phyloP scores from a whole-genome alignment of 1,140 invertebrate genomes.

The Monomorium pharaonis region DNA sequence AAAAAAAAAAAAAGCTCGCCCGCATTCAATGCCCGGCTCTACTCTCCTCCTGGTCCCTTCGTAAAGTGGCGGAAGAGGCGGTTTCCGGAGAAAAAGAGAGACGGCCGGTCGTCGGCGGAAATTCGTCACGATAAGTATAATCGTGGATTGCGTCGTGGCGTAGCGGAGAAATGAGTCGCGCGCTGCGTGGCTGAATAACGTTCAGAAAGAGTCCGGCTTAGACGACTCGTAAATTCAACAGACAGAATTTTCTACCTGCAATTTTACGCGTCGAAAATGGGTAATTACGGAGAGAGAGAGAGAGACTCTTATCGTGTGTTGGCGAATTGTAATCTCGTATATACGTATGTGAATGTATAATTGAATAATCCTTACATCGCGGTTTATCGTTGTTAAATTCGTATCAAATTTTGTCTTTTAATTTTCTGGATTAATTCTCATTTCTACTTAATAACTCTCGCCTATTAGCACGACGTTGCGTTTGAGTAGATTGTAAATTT shows the following conservation, averaged over 20 bases:
- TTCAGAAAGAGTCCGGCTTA: not conserved
- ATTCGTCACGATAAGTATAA: slow-evolving; percentile 71
- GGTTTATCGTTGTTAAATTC: not conserved
- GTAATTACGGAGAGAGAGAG: not conserved
- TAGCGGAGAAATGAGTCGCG: not conserved
- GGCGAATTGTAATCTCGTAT: not conserved
- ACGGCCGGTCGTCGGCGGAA: slow-evolving; percentile 53
- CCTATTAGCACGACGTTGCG: not conserved
- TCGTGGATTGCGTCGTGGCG: slow-evolving; percentile 30
- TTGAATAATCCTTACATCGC: not conserved
- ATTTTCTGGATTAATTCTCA: not conserved
- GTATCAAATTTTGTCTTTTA: not conserved
- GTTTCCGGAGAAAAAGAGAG: slow-evolving; percentile 65
- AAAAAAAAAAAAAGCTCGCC: slow-evolving; percentile 5
- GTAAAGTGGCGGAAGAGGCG: slow-evolving; percentile 65
- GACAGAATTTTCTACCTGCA: not conserved
- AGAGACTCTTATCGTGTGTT: not conserved
- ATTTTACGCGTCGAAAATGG: not conserved
- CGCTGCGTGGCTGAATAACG: not conserved
- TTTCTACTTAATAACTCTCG: not conserved
- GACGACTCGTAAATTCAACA: not conserved
- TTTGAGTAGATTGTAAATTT: not conserved
- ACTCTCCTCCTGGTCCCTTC: not conserved
- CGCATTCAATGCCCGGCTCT: not conserved
- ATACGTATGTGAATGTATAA: not conserved